Conservation (phyloP, 2,888 invertebrate genomes). For the Ypsolopha scabrella region DNA sequence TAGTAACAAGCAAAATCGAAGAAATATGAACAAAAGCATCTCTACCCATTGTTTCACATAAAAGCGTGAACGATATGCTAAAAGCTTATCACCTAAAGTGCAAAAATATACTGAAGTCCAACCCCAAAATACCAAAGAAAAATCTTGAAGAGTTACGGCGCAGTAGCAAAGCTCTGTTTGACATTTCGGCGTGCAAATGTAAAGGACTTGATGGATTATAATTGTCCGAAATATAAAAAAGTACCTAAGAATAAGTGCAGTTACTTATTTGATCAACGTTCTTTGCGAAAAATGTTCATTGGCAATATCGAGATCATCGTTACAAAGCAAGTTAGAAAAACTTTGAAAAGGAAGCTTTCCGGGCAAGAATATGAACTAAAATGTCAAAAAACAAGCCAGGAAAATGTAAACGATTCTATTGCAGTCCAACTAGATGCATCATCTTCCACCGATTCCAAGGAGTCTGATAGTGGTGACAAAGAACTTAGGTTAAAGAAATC, state of each 20-base stretch:
- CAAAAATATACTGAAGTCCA: slow-evolving; percentile 10
- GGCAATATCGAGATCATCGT: slow-evolving; percentile 6
- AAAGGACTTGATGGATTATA: slow-evolving; percentile 8
- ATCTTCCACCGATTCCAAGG: neutral
- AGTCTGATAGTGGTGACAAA: neutral
- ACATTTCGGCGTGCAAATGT: slow-evolving; percentile 12
- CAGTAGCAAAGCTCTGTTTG: slow-evolving; percentile 8
- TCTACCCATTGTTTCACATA: slow-evolving; percentile 8
- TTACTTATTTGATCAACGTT: slow-evolving; percentile 10
- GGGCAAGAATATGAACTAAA: slow-evolving; percentile 5
- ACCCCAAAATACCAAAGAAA: slow-evolving; percentile 1
- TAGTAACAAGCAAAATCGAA: slow-evolving; percentile 8
- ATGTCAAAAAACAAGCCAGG: neutral
- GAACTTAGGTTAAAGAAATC: neutral
- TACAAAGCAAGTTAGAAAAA: slow-evolving; percentile 7
- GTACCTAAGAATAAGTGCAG: slow-evolving; percentile 9
- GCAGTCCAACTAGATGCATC: neutral
- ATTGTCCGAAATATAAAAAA: slow-evolving; percentile 8
- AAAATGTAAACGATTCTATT: too few relatives aligned
- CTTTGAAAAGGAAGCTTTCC: slow-evolving; percentile 9
- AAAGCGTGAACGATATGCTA: slow-evolving; percentile 9
- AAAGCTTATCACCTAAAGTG: slow-evolving; percentile 13
- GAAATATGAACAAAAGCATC: slow-evolving; percentile 11
- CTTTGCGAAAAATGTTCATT: slow-evolving; percentile 8
- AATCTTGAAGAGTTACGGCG: slow-evolving; percentile 6